phyloP scores from a whole-genome alignment of 2,113 vertebrate genomes.

The Podilymbus podiceps region DNA sequence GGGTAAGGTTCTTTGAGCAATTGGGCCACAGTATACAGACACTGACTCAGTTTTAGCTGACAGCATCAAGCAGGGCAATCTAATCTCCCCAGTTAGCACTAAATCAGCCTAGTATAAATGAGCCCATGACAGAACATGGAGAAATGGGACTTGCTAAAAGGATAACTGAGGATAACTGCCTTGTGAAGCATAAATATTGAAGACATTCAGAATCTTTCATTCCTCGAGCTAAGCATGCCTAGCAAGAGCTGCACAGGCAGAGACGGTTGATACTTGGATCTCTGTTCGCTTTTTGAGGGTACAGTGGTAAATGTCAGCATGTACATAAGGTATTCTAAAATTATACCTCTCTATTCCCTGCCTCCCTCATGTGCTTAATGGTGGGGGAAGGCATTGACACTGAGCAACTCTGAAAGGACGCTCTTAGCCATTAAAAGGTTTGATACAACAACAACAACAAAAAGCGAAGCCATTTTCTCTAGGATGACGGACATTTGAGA shows the following conservation, averaged over 20 bases:
- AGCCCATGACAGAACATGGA: constrained; percentile 66
- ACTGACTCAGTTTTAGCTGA: constrained; percentile 64
- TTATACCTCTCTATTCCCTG: neutral
- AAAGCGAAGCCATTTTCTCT: neutral
- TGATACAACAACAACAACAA: neutral
- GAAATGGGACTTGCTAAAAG: constrained; percentile 65
- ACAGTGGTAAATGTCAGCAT: neutral
- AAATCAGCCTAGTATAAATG: constrained; percentile 61
- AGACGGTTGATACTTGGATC: neutral
- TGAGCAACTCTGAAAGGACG: neutral
- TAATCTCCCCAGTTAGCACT: constrained; percentile 69
- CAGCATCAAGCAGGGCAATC: constrained; percentile 63
- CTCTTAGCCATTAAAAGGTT: neutral
- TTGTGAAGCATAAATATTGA: constrained; percentile 59
- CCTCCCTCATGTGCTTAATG: neutral
- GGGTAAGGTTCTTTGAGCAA: constrained; percentile 66
- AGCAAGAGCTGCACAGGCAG: neutral
- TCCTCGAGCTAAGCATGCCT: neutral
- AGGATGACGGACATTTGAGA: neutral
- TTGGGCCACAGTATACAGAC: constrained; percentile 52
- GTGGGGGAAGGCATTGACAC: neutral
- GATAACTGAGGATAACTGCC: constrained; percentile 68
- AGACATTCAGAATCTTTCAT: neutral
- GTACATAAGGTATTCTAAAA: neutral
- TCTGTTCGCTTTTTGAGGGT: neutral